Base-by-base conservation (phyloP, 1,140 invertebrate genomes). In the Pollicipes pollicipes region DNA sequence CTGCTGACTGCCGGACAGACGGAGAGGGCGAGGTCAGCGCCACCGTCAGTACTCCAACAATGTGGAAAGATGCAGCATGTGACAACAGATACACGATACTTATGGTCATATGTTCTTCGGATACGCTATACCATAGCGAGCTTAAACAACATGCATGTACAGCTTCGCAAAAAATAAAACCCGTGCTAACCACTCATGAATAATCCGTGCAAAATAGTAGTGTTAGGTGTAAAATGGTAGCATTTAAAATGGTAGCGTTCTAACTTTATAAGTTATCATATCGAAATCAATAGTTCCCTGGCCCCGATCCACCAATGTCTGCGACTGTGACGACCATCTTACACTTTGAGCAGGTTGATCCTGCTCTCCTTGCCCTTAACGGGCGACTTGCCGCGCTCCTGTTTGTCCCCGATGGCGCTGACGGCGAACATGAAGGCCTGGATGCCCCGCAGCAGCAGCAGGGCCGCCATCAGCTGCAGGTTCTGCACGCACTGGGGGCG, bases 361-460 rank as follows among this genome's bases (percentile, higher is more conserved):
- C 81, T 81, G 37, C 82, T 79, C 72, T 87, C 85, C n/a, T 85
- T 81, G 29, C 80, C 83, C 81, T 87, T 87, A 73, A 85, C 86
- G 0, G 86, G 85, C 63, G 85, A 85, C 76, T 86, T 84, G 31
- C 84, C 84, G 74, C 86, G 85, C 70, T 86, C n/a, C 77, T 78
- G 17, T 71, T 73, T 74, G 85, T 85, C 73, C 84, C 84, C 76
- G 67, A 79, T 80, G 32, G 82, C 79, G 76, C 83, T 85, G 70
- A 84, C 85, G 0, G 83, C 81, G 6, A 82, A 81, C 30, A 87
- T 76, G 74, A 87, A 85, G 45, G 84, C 83, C 79, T 95, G 91
- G n/a, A 95, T 82, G 17, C 92, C 92, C 70, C 88, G 88, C 27
- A 93, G 83, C 26, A 95, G 78, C 30, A 94, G 82, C 92, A 92